Evolutionary conservation across 2,113 vertebrate genomes (phyloP).

Genomic region (Mustelus asterias): DNA sequence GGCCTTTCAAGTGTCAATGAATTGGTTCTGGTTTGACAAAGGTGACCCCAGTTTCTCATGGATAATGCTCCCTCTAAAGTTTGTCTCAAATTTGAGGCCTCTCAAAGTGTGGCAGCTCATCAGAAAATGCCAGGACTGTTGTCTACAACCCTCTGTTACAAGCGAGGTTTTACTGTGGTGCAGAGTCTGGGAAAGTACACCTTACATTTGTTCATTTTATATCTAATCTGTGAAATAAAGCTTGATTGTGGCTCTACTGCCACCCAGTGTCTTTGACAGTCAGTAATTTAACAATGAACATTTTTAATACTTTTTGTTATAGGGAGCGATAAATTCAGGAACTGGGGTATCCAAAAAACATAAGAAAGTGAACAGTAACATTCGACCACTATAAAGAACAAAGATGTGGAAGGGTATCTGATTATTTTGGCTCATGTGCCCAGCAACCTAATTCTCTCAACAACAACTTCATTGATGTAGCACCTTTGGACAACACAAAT

Average conservation of each 20-base stretch:
- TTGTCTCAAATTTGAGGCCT: background rate
- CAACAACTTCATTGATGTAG: background rate
- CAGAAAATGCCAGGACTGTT: background rate
- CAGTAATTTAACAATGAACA: background rate
- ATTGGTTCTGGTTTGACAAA: background rate
- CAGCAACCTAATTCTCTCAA: background rate
- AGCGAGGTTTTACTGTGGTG: background rate
- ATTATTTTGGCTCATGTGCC: background rate
- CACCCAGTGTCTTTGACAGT: background rate
- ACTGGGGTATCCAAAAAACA: background rate
- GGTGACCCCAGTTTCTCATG: background rate
- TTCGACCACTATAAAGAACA: background rate
- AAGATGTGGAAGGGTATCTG: background rate
- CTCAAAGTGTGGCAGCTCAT: background rate
- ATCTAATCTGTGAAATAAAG: background rate
- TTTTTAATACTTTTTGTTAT: background rate
- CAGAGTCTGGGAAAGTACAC: background rate
- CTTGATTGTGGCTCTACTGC: conserved; percentile 15
- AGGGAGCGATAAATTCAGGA: background rate
- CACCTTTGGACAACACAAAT: background rate
- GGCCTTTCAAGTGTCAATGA: background rate
- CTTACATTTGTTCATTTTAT: background rate
- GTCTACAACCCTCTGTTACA: background rate
- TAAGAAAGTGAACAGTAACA: background rate
- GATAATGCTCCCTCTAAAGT: background rate